Base-by-base conservation (phyloP, 2,113 vertebrate genomes). In the Glaucidium brasilianum region DNA sequence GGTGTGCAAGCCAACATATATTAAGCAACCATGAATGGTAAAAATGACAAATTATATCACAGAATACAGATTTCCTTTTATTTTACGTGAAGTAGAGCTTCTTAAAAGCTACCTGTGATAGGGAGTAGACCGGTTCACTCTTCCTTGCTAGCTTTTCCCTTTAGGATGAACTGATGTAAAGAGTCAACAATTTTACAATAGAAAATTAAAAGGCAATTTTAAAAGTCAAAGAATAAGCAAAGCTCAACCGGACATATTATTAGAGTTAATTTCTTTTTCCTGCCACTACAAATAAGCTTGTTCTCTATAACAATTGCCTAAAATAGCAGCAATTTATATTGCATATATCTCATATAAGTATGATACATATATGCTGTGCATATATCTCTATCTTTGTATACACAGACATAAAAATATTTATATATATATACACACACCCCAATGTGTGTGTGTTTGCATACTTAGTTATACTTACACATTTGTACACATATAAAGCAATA, bases 291-390 rank as follows among this genome's bases (percentile, higher is more conserved):
- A 77, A 63, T n/a, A 7, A 67, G 7, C 15, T 80, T 80, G 25
- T 60, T 74, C 30, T 67, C 19, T 23, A 2, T 10, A 52, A 75
- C 1, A 21, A 8, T 62, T 62, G 66, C 39, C 56, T 75, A 47
- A 60, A 29, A 47, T 4, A 66, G 3, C 15, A 35, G 5, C 5
- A 19, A 60, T 34, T 50, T 75, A 9, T 87, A 47, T 43, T 58
- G 53, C 26, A 17, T 39, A 4, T 45, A 13, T n/a, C 3, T 3
- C 43, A 22, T 47, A 5, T 30, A 35, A 4, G 3, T 26, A 45
- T 35, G 39, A 55, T 15, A 9, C 23, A 30, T 5, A 7, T 10
- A 32, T 0, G 0, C 35, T 76, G 21, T 34, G 29, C 25, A 5
- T 22, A 4, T 34, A 6, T 47, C 12, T 59, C 6, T 52, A 23